Base-by-base conservation (phyloP, 92 coral and sea anemone species). In the Porites lobata region DNA sequence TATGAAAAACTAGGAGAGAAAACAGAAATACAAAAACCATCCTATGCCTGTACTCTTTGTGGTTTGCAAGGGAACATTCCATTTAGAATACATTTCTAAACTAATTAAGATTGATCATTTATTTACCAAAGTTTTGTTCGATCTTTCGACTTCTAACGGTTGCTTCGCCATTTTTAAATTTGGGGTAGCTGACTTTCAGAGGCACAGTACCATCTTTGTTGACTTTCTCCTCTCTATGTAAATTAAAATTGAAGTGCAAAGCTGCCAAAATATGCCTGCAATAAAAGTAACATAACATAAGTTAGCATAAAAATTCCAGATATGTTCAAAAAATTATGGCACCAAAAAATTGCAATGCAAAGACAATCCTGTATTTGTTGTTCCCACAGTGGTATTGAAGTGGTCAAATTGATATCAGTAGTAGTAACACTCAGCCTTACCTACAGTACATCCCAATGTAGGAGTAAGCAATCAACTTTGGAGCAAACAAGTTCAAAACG, bases 181-280 rank as follows among this genome's bases (percentile, higher is more conserved):
- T 26, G 29, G 29, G 29, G 29, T 1, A 26, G 29, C 65, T 74
- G 4, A 80, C 76, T 75, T 80, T 62, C 1, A 80, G 12, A 29
- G 68, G 70, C 21, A 58, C 80, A 14, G 63, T 52, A 15, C 82
- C 78, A 86, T 86, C 68, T 18, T 38, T 50, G 19, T 80, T 88
- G 51, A 15, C 77, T 22, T 75, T 87, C 70, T 43, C 80, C 5
- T 47, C 66, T 32, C 91, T 38, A 26, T 29, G 58, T 9, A 88
- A 52, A 58, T 81, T 88, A 17, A 10, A 15, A 52, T 88, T 82
- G 58, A 88, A 88, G 56, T 82, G 88, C 69, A 88, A 24, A 7
- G 65, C 88, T 8, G 92, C 87, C n/a, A 88, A 20, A 50, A 75
- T 76, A 69, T 87, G 86, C 72, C 87, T 74, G 79, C 13, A 77